Base-by-base conservation (phyloP, 2,113 vertebrate genomes). In the Tenebrosternarchus preto region DNA sequence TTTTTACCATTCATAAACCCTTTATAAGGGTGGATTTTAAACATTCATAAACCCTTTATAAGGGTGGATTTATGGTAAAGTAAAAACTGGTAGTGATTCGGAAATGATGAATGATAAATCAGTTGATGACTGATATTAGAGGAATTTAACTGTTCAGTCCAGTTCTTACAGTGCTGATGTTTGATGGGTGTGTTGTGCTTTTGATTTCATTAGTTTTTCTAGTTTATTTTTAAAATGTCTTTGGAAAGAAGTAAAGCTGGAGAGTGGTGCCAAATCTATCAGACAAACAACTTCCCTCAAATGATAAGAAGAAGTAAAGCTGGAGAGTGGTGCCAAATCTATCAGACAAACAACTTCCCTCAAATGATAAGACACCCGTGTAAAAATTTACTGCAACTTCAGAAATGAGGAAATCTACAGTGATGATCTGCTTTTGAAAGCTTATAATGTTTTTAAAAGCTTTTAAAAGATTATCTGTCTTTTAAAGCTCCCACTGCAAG, bases 371-470 rank as follows among this genome's bases (percentile, higher is more conserved):
- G 27, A 50, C n/a, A n/a, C n/a, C n/a, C n/a, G n/a, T n/a, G n/a
- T n/a, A n/a, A 9, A 53, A 80, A 80, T 53, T 72, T 72, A 64
- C 72, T 24, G 43, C 3, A 24, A 8, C 57, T 72, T 79, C 36
- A 71, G 56, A 73, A 20, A 43, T 31, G 11, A 19, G 4, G 31
- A 72, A 79, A 79, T 79, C 16, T 72, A 19, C 77, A 24, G 20
- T 25, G 33, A 25, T 60, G 31, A n/a, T 22, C 31, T 70, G 20
- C 2, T n/a, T n/a, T n/a, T n/a, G n/a, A n/a, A n/a, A n/a, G n/a
- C n/a, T n/a, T n/a, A n/a, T n/a, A n/a, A n/a, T n/a, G n/a, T n/a
- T n/a, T n/a, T n/a, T n/a, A n/a, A n/a, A n/a, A n/a, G n/a, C n/a
- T n/a, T n/a, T n/a, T n/a, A n/a, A n/a, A n/a, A n/a, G n/a, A n/a